Percentiles rank a stretch among this genome's conserved stretches.
These are phyloP conservation scores for Zootoca vivipara DNA, from an alignment of 2,113 vertebrate species.

Conservation along the genomic window DNA sequence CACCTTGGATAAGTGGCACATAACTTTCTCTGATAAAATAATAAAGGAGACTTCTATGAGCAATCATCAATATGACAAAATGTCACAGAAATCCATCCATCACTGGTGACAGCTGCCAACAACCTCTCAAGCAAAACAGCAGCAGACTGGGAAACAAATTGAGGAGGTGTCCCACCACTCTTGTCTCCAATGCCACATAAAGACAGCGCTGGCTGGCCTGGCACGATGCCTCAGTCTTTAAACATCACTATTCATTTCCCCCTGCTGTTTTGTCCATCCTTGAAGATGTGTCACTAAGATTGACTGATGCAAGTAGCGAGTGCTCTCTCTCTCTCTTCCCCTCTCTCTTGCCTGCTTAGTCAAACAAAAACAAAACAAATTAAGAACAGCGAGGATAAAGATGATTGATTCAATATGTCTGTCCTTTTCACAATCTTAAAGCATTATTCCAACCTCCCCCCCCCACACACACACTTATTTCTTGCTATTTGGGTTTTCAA, in stretches of 20 bases:
- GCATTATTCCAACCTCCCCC: background rate
- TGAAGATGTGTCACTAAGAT: slow-evolving; percentile 35
- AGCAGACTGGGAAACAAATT: slow-evolving; percentile 33
- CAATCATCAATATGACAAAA: slow-evolving; percentile 74
- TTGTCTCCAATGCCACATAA: slow-evolving; percentile 48
- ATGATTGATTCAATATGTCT: slow-evolving; percentile 1
- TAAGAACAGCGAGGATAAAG: background rate
- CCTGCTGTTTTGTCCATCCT: slow-evolving; percentile 13
- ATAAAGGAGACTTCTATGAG: slow-evolving; percentile 73
- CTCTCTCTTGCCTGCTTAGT: background rate
- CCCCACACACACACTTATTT: background rate
- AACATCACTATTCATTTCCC: slow-evolving; percentile 30
- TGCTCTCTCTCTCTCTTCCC: background rate
- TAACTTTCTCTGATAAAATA: slow-evolving; percentile 72
- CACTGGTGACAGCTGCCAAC: slow-evolving; percentile 67
- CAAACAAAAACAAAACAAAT: background rate
- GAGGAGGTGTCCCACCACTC: slow-evolving; percentile 52
- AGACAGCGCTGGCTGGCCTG: slow-evolving; percentile 33
- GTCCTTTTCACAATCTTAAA: background rate
- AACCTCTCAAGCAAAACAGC: slow-evolving; percentile 63
- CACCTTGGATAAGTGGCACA: slow-evolving; percentile 61
- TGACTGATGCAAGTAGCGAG: slow-evolving; percentile 13
- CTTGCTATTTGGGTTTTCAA: background rate
- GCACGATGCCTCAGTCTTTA: background rate
- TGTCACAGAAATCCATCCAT: slow-evolving; percentile 74